phyloP scores from a whole-genome alignment of 2,113 vertebrate species.

The Mustelus asterias region DNA sequence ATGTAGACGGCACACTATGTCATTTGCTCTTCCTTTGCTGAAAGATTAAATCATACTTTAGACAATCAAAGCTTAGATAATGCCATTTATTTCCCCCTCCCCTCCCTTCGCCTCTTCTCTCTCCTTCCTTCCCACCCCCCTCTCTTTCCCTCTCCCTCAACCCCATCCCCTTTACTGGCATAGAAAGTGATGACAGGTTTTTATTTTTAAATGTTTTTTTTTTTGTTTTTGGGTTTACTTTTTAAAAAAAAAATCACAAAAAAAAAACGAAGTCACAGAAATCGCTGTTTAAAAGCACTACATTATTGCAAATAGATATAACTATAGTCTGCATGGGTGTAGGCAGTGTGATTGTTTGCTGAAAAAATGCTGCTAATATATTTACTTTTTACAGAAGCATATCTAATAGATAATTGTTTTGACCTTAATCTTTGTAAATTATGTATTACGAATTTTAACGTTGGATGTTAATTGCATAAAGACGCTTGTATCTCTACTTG shows the following conservation, averaged over 20 bases:
- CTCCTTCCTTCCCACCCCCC: too few species aligned
- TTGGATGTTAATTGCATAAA: conserved; percentile 77
- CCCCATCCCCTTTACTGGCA: conserved; percentile 51
- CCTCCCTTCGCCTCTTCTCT: not conserved
- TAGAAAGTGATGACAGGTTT: conserved; percentile 65
- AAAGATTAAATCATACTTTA: conserved; percentile 69
- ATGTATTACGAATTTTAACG: conserved; percentile 81
- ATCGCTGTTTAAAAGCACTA: conserved; percentile 67
- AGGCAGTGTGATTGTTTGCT: conserved; percentile 70
- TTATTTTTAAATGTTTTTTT: conserved; percentile 44
- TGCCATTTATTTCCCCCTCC: conserved; percentile 51
- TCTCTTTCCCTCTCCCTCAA: not conserved
- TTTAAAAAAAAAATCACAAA: conserved; percentile 60
- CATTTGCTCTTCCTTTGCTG: conserved; percentile 70
- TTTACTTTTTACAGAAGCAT: conserved; percentile 78
- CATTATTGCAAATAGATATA: conserved; percentile 61
- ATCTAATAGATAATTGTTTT: conserved; percentile 77
- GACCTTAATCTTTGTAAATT: conserved; percentile 83
- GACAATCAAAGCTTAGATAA: conserved; percentile 71
- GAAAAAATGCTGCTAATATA: conserved; percentile 79
- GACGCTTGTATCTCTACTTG: conserved; percentile 72
- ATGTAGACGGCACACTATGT: conserved; percentile 60
- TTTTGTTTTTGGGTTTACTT: conserved; percentile 54
- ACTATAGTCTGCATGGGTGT: conserved; percentile 71
- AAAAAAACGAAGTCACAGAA: conserved; percentile 48